These are phyloP conservation scores for Geophilus truncorum DNA, from an alignment of 2,888 invertebrate genomes.

Conservation along the genomic window DNA sequence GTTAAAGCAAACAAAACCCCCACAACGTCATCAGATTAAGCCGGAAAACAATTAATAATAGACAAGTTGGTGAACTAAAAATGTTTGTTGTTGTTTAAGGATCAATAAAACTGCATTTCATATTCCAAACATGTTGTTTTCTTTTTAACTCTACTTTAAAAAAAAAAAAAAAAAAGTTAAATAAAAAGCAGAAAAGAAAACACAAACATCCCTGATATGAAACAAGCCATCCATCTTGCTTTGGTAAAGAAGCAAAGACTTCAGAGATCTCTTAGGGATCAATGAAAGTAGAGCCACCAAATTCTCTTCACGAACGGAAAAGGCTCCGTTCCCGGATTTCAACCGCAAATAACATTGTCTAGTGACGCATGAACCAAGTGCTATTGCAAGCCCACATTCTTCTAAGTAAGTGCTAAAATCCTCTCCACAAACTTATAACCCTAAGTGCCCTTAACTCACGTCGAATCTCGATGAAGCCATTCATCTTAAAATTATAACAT, in stretches of 20 bases:
- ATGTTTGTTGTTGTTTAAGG: background rate
- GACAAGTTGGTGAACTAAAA: too few relatives aligned
- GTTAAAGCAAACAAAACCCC: too few relatives aligned
- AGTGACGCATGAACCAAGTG: slow-evolving; percentile 1
- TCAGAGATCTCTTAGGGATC: slow-evolving; percentile 7
- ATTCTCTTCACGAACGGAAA: background rate
- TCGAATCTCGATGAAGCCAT: too few relatives aligned
- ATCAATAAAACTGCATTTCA: background rate
- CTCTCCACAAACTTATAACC: background rate
- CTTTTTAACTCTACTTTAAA: background rate
- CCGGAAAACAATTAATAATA: too few relatives aligned
- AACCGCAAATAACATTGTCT: slow-evolving; percentile 11
- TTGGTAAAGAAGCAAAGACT: background rate
- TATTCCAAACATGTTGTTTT: background rate
- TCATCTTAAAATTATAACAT: too few relatives aligned
- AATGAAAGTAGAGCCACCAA: slow-evolving; percentile 15
- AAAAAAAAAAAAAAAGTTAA: background rate
- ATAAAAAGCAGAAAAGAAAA: background rate
- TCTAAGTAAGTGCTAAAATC: background rate
- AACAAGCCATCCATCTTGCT: slow-evolving; percentile 11
- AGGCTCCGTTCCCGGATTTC: background rate
- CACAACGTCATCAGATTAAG: too few relatives aligned
- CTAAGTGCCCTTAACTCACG: background rate
- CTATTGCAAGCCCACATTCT: background rate
- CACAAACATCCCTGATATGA: background rate